Evolutionary conservation across 2,888 invertebrate genomes (phyloP).

Genomic region (Oxycera nigricornis): DNA sequence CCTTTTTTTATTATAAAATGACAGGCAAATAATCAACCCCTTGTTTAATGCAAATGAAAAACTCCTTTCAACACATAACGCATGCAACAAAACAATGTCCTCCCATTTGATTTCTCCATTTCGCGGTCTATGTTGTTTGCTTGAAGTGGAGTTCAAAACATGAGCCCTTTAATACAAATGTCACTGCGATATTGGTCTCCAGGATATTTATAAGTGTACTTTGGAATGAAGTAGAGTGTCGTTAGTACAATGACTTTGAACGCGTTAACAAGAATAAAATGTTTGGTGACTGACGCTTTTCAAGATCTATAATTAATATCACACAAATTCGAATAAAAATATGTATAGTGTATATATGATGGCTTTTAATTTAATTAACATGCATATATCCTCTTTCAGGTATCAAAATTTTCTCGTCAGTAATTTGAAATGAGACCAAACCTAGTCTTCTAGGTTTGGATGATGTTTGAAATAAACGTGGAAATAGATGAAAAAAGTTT

Average conservation of each 20-base stretch:
- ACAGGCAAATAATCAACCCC: conserved; percentile 32
- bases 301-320: no score
- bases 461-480: no score
- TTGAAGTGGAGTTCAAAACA: neutral
- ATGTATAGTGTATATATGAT: no score
- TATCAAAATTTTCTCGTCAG: no score
- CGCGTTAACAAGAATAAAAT: conserved; percentile 15
- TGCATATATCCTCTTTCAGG: no score
- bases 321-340: no score
- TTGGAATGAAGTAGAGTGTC: neutral
- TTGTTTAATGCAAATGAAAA: conserved; percentile 22
- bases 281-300: no score
- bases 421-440: no score
- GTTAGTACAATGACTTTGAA: conserved; percentile 15
- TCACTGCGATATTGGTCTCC: neutral
- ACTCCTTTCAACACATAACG: neutral
- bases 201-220: conserved; percentile 21
- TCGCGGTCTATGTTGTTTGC: conserved; percentile 1
- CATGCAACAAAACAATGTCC: conserved; percentile 18
- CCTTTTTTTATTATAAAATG: conserved; percentile 1
- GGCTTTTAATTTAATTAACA: no score
- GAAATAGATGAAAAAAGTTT: no score
- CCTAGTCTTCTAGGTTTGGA: no score
- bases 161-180: conserved; percentile 10
- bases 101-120: neutral